A percentile compares a stretch with the other conserved stretches of the same genome.
Evolutionary conservation across 2,797 vertebrate species (phyloP).

Genomic region (Sebastolobus altivelis): DNA sequence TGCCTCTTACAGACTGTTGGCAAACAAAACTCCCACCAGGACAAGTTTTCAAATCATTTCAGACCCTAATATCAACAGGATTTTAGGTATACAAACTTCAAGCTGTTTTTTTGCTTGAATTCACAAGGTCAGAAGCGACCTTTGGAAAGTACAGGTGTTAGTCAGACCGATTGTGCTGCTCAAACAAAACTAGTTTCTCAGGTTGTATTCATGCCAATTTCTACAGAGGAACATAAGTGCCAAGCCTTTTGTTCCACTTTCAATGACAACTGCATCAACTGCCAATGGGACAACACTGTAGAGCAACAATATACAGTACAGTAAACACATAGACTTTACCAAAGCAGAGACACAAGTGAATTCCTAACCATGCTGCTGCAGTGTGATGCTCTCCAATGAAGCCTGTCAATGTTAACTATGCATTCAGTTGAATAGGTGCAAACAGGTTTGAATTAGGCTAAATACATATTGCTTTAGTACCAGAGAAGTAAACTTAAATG

Average conservation of each 20-base stretch:
- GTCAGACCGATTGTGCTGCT: constrained; percentile 14
- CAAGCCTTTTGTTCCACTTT: constrained; percentile 54
- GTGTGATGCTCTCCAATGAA: not conserved
- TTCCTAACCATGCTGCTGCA: not conserved
- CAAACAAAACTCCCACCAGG: not conserved
- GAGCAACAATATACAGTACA: not conserved
- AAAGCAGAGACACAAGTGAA: not conserved
- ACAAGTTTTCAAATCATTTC: not conserved
- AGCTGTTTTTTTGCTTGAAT: not conserved
- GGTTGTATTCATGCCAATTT: constrained; percentile 56
- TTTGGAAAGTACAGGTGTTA: constrained; percentile 29
- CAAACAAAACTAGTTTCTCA: constrained; percentile 75
- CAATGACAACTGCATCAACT: constrained; percentile 3
- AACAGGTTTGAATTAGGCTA: not conserved
- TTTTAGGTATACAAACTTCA: not conserved
- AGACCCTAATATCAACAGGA: not conserved
- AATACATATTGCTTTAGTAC: not conserved
- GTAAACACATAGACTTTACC: not conserved
- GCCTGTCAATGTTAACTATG: not conserved
- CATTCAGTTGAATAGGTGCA: not conserved
- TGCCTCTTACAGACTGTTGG: not conserved
- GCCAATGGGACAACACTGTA: not conserved
- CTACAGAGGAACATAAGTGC: constrained; percentile 5
- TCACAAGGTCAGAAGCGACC: not conserved
- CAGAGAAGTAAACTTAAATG: not conserved